phyloP scores from a whole-genome alignment of 2,888 invertebrate species.

The Drosophila maculinotata region DNA sequence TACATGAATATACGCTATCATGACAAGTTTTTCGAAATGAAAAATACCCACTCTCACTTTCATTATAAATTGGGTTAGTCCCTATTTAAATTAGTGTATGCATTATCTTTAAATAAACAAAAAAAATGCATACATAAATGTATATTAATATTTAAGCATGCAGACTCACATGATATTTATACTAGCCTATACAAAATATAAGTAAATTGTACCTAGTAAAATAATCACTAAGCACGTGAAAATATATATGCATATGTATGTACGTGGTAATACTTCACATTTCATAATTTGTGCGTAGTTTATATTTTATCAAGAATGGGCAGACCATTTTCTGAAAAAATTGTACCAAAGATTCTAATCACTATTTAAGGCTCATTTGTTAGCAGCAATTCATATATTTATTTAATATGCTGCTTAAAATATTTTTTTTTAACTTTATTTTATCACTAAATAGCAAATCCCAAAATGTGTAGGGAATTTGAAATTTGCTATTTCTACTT shows the following conservation, averaged over 20 bases:
- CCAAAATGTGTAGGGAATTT: conserved; percentile 11
- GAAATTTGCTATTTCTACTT: neutral
- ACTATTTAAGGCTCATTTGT: conserved; percentile 10
- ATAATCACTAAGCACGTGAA: conserved; percentile 17
- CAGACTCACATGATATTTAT: conserved; percentile 10
- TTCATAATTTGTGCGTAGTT: conserved; percentile 7
- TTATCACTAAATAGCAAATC: neutral
- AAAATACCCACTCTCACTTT: conserved; percentile 2
- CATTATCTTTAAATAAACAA: conserved; percentile 9
- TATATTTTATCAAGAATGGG: neutral
- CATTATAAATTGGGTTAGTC: conserved; percentile 4
- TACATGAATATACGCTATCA: conserved; percentile 6
- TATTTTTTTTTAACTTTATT: neutral
- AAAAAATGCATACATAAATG: conserved; percentile 1
- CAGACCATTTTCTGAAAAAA: conserved; percentile 3
- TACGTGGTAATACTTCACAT: conserved; percentile 26
- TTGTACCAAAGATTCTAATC: conserved; percentile 30
- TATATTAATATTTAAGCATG: conserved; percentile 22
- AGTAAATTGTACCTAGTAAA: conserved; percentile 15
- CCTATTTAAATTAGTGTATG: conserved; percentile 4
- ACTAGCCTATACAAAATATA: conserved; percentile 7
- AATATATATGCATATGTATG: conserved; percentile 8
- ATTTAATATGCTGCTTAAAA: neutral
- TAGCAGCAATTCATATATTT: conserved; percentile 8
- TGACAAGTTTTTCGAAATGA: conserved; percentile 14